phyloP scores from a whole-genome alignment of 2,797 vertebrate genomes.

The Mormyrops boulengeri region DNA sequence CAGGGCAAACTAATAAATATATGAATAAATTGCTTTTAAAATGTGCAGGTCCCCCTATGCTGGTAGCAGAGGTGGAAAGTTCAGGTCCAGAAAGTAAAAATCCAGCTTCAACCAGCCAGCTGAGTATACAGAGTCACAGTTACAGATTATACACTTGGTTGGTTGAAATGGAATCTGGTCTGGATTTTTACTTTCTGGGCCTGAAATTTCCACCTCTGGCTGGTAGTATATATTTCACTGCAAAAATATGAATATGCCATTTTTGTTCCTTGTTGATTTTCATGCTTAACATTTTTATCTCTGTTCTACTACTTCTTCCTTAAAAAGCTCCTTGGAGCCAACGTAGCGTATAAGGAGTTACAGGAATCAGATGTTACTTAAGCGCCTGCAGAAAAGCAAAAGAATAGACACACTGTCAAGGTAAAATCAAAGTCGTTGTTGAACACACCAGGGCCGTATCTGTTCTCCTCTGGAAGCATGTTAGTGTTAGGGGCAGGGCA shows the following conservation, averaged over 20 bases:
- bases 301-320: not conserved
- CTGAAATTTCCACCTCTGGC: not conserved
- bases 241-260: not conserved
- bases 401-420: not conserved
- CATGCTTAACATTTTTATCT: not conserved
- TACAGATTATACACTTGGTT: not conserved
- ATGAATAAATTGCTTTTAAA: not conserved
- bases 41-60: not conserved
- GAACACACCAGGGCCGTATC: not conserved
- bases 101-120: not conserved
- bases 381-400: not conserved
- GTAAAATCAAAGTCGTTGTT: not conserved
- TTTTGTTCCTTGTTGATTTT: not conserved
- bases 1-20: not conserved
- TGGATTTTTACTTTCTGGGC: not conserved
- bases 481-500: not conserved
- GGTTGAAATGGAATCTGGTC: not conserved
- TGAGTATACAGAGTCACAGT: not conserved
- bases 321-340: not conserved
- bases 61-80: not conserved
- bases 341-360: not conserved
- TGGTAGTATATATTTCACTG: not conserved
- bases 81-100: not conserved
- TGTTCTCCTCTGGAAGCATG: not conserved
- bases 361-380: slow-evolving; percentile 17